Evolutionary conservation across 2,888 invertebrate genomes (phyloP), one percentile per base, ranked within the genome.

Genomic region (Sarcophaga carnaria): DNA sequence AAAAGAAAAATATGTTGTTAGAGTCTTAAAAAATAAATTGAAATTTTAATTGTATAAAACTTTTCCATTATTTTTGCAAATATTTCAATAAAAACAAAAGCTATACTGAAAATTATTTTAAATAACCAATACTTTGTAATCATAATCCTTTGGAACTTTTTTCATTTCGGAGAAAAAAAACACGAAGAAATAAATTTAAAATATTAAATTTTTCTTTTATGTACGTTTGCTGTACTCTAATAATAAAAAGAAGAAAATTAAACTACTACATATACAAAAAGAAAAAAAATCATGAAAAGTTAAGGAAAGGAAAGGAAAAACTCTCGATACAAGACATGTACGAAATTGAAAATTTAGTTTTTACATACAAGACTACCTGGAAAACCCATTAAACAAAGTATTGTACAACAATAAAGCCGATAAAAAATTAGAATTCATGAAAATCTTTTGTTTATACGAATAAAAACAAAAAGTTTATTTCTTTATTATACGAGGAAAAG

Each of bases 11-110:
- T 37, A 37, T 37, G 8, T 37, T 37, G 37, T 37, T 37, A 37
- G 37, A 75, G 12, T 64, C 54, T 71, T 85, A 70, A 75, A 70
- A 75, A 67, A 27, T 49, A 49, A 12, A 69, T 54, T 22, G 12
- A 10, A 66, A 60, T 49, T 14, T 47, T 22, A 3, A 22, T 20
- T 10, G 22, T 49, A 62, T n/a, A 70, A 63, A 45, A 60, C 17
- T 59, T 72, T 66, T 37, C 14, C 20, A 37, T 69, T 49, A 47
- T 67, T 67, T 67, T 67, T 67, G 20, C 10, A 45, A 47, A 67
- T 47, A 45, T 67, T 67, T 20, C 11, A n/a, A 67, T 67, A 45
- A 67, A 67, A 45, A 20, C 8, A 67, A 67, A n/a, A 12, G 5
- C 6, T 45, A 2, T 47, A n/a, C 6, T 66, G 27, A 54, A 54